Conservation (phyloP, 2,797 vertebrate genomes). For the Alouatta caraya region DNA sequence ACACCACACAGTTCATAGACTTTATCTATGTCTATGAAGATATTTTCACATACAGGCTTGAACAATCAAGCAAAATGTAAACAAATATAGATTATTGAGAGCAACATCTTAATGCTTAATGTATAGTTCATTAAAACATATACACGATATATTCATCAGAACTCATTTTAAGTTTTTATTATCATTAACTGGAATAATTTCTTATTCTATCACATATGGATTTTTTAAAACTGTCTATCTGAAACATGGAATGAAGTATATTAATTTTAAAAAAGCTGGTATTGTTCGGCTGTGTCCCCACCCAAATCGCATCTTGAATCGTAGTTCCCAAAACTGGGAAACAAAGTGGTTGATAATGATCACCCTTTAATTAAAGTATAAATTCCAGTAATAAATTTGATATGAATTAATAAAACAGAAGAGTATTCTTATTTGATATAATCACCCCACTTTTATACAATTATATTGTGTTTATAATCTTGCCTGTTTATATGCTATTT, state of each 20-base stretch:
- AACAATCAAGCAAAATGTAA: neutral
- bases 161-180: neutral
- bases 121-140: neutral
- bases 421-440: conserved; percentile 51
- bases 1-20: neutral
- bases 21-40: neutral
- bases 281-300: neutral
- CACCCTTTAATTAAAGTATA: conserved; percentile 72
- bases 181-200: neutral
- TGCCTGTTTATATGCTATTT: neutral
- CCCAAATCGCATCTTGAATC: neutral
- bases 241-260: neutral
- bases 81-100: neutral
- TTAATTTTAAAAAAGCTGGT: neutral
- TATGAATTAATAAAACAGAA: conserved; percentile 53
- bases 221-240: neutral
- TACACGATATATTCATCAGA: neutral
- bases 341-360: conserved; percentile 61
- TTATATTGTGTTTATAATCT: conserved; percentile 47
- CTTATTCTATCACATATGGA: neutral
- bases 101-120: neutral
- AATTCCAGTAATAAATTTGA: conserved; percentile 67
- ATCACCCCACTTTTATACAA: conserved; percentile 53
- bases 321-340: neutral
- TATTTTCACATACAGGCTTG: neutral